Evolutionary conservation across 2,888 invertebrate genomes (phyloP), one percentile per base, ranked within the genome.

Genomic region (Sympetrum striolatum): DNA sequence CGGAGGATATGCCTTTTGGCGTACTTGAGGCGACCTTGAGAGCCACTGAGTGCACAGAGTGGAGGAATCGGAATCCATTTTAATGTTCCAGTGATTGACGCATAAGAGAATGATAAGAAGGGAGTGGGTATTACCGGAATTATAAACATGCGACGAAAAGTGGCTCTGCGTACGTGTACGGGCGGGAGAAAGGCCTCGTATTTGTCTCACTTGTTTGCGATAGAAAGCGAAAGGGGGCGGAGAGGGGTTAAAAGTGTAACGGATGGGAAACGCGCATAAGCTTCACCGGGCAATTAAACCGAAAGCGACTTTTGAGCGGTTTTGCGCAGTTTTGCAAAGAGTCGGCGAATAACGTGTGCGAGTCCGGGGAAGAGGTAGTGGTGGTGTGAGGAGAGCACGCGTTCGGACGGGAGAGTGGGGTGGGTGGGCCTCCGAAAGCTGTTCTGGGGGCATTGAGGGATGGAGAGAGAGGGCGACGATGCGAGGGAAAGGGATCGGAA

Each of bases 201-300:
- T 15, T 58, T 82, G 35, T 25, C 64, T 64, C 64, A n/a, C 25
- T n/a, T 64, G 64, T 64, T 8, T 64, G 64, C 64, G n/a, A 48
- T 25, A 81, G 82, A 82, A 12, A 53, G 35, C 48, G 53, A 53
- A 31, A 15, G 58, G 22, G 35, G 58, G 58, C 15, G 18, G 35
- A 1, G 31, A n/a, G 53, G 81, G 53, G 31, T 53, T 31, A 31
- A 82, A 35, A 82, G 58, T 58, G 58, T 82, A 82, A 60, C 58
- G 82, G 82, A 82, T 82, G 82, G 82, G 58, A 82, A 82, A 35
- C 35, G 82, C 22, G 82, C 31, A 82, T 82, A 82, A 82, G 82
- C 82, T 82, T 82, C 58, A 60, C 35, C 82, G 82, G 82, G 86
- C 60, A 86, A 86, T 39, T n/a, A 86, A 86, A 60, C 86, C 86